phyloP scores from a whole-genome alignment of 2,113 vertebrate genomes.

The Hydrochoerus hydrochaeris region DNA sequence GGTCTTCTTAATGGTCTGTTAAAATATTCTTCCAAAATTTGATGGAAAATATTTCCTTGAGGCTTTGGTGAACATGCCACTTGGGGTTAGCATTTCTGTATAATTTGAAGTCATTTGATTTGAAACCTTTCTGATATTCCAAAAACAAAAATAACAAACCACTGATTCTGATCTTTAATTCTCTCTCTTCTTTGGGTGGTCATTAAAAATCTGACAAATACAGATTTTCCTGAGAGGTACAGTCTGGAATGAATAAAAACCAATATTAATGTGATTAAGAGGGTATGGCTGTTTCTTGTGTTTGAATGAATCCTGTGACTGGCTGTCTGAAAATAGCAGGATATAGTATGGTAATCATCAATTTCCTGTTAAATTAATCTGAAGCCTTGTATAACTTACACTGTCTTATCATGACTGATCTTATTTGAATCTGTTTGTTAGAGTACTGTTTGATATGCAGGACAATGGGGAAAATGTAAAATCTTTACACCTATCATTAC shows the following conservation, averaged over 20 bases:
- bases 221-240: neutral
- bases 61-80: neutral
- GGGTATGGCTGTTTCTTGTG: neutral
- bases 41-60: neutral
- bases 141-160: neutral
- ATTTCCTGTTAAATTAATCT: too few relatives aligned
- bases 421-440: too few relatives aligned
- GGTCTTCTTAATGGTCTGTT: neutral
- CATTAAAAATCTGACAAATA: neutral
- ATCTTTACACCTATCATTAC: too few relatives aligned
- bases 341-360: too few relatives aligned
- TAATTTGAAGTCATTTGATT: slow-evolving; percentile 23
- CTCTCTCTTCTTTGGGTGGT: neutral
- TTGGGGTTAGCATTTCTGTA: neutral
- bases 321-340: too few relatives aligned
- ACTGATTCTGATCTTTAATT: neutral
- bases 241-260: neutral
- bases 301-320: neutral
- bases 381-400: too few relatives aligned
- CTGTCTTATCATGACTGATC: too few relatives aligned
- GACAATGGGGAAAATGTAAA: neutral
- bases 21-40: slow-evolving; percentile 15
- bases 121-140: neutral
- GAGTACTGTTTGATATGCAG: neutral
- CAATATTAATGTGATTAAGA: neutral